A percentile compares a stretch with the other conserved stretches of the same genome.
Evolutionary conservation across 2,113 vertebrate genomes (phyloP).

Genomic region (Zingel zingel): DNA sequence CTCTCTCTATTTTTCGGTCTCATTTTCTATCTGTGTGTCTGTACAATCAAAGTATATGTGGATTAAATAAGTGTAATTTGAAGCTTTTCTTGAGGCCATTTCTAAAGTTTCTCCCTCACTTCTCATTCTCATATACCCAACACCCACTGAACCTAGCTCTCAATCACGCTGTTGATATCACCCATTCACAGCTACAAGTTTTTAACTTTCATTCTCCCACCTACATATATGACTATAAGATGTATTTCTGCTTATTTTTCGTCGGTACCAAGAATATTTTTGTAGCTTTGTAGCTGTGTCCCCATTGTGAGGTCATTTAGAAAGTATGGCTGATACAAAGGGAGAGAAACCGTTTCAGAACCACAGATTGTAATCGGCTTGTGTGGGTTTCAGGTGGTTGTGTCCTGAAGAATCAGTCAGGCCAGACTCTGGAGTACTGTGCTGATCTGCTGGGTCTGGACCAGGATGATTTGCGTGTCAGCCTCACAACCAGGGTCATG

Average conservation of each 20-base stretch:
- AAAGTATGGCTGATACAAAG: not conserved
- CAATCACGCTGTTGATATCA: not conserved
- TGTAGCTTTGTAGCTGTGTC: not conserved
- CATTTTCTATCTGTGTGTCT: not conserved
- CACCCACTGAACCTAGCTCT: not conserved
- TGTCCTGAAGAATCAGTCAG: slow-evolving; percentile 89
- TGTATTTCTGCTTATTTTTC: not conserved
- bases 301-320: not conserved
- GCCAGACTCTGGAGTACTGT: slow-evolving; percentile 89
- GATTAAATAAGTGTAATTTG: not conserved
- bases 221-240: not conserved
- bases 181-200: not conserved
- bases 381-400: slow-evolving; percentile 89
- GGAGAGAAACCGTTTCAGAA: not conserved
- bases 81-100: not conserved
- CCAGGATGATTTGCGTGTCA: slow-evolving; percentile 92
- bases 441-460: slow-evolving; percentile 94
- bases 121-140: not conserved
- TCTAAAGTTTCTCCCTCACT: not conserved
- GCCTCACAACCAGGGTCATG: slow-evolving; percentile 97
- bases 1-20: not conserved
- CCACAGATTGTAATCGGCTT: not conserved
- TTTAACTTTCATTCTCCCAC: not conserved
- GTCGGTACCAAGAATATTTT: not conserved
- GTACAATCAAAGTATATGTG: not conserved